Base-by-base conservation (phyloP, 2,113 vertebrate species). In the Origma solitaria region DNA sequence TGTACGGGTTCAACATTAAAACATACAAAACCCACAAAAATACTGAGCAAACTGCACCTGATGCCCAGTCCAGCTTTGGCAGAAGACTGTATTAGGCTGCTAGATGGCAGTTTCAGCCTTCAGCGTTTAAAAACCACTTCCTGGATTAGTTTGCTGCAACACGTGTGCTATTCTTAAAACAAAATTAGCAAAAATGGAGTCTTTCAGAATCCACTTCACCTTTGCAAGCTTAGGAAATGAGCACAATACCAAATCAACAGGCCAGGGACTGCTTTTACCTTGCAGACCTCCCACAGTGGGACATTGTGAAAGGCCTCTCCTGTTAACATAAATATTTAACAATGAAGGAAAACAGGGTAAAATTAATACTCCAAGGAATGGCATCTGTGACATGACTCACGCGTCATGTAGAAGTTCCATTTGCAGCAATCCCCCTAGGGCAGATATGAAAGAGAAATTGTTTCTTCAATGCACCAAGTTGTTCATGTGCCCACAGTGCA, bases 161-260 rank as follows among this genome's bases (percentile, higher is more conserved):
- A 60, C 0, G 1, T 0, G 1, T 1, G 0, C 12, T 53, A 21
- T 11, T 47, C 68, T 75, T 61, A 31, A 71, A 70, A 35, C 6
- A 44, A 61, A 60, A 49, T 7, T 20, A 24, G 23, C 53, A 79
- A 72, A n/a, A 72, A 40, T 7, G 1, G 35, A 40, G 13, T 18
- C 28, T 66, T 70, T 40, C 38, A 72, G 56, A 56, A 49, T 19
- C 37, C 11, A 44, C 18, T 57, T 64, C 56, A 88, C 38, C 35
- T 78, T 8, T 57, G n/a, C 57, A 31, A 15, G 15, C 19, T 66
- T 62, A 61, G 35, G 45, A 86, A 88, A 64, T 2, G 13, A 92
- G 37, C 31, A 61, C 37, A 72, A 57, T 13, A 37, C 20, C n/a
- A 13, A 78, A 54, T 11, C 22, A 38, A 42, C 13, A 58, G 25